Evolutionary conservation across 1,140 invertebrate species (phyloP), one percentile per base, ranked within the genome.

Genomic region (Aphis craccivora): DNA sequence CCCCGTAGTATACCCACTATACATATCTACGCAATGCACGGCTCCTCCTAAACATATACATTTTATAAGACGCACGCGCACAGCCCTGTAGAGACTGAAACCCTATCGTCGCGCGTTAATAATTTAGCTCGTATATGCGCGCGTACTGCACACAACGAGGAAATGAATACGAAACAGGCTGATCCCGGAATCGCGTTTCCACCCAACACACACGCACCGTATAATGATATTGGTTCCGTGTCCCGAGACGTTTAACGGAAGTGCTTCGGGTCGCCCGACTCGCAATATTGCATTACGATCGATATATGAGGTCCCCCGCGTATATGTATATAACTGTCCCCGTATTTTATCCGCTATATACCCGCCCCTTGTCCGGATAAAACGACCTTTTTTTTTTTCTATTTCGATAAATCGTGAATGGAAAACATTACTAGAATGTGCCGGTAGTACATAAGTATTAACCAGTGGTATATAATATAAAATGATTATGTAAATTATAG

Each of bases 231-330:
- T 93, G 91, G 67, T 92, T 83, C 51, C 91, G 91, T 86, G 81
- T 93, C 48, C 60, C 91, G 91, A 86, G 91, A 84, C 91, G 91
- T 93, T 93, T 86, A 84, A 93, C 91, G 91, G 81, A 84, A 93
- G 81, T 86, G 76, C 81, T 43, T 86, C 91, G 81, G 53, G 51
- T 51, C 81, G 91, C 35, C 81, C 91, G 76, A 40, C 45, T 45
- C 81, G 53, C 48, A 40, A 83, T 53, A 93, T 84, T 86, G 91
- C 76, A 48, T 84, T 86, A 86, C 81, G 81, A 86, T 53, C 91
- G 48, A 90, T 90, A 90, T 43, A 43, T 89, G 35, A 67, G 51
- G 89, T 90, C 89, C 40, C 37, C 37, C 30, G 40, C 89, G 23
- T 51, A 37, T n/a, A 45, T n/a, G 25, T 45, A n/a, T 37, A 83